phyloP scores from a whole-genome alignment of 2,797 vertebrate species.

The Eulemur mongoz region DNA sequence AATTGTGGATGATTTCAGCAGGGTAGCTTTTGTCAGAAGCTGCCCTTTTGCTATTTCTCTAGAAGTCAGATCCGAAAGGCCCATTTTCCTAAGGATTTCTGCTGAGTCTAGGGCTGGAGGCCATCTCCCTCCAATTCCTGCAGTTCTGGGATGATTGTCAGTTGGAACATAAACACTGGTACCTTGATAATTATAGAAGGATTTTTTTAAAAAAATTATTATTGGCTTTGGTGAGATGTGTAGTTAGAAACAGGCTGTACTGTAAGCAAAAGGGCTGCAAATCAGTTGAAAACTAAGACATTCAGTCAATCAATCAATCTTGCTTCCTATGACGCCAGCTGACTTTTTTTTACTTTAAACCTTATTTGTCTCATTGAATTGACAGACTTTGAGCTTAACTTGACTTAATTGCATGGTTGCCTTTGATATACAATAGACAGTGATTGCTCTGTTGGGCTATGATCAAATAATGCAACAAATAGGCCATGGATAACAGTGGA shows the following conservation, averaged over 20 bases:
- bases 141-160: neutral
- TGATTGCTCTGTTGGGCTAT: neutral
- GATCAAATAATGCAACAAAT: accelerated
- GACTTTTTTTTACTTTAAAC: neutral
- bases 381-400: slow-evolving; percentile 26
- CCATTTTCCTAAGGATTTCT: neutral
- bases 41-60: slow-evolving; percentile 28
- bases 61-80: neutral
- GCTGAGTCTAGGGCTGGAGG: neutral
- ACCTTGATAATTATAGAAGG: neutral
- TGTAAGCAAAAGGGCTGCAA: slow-evolving; percentile 9
- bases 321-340: slow-evolving; percentile 39
- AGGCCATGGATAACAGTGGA: slow-evolving; percentile 27
- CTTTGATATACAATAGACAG: slow-evolving; percentile 13
- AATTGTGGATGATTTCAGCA: neutral
- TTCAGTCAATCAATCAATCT: slow-evolving; percentile 46
- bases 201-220: neutral
- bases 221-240: neutral
- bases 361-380: slow-evolving; percentile 48
- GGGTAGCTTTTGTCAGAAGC: neutral
- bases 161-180: slow-evolving; percentile 18
- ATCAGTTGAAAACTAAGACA: neutral
- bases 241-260: slow-evolving; percentile 11
- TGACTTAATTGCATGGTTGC: slow-evolving; percentile 48
- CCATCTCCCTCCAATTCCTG: accelerated